Base-by-base conservation (phyloP, 1,140 invertebrate species). In the Cyrtorhinus lividipennis region DNA sequence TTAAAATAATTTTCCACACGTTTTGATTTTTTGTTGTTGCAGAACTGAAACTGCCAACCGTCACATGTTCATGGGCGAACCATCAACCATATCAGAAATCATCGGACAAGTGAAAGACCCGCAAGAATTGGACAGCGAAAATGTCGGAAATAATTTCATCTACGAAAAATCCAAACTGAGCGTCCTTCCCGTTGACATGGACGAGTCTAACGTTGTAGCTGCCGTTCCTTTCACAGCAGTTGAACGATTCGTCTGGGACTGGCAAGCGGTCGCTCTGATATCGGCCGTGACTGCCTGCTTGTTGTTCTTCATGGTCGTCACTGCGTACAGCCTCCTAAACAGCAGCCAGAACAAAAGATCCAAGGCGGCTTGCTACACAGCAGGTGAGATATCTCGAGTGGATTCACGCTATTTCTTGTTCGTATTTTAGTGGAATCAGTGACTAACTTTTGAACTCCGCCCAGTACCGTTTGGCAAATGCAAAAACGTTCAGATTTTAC, bases 261-360 rank as follows among this genome's bases (percentile, higher is more conserved):
- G 81, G 82, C 81, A 83, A 66, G 79, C 79, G 0, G 74, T 78
- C 2, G 78, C 79, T 1, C 68, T 83, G 64, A 76, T 79, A 2
- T 72, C 80, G 22, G 81, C 80, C 18, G 78, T 82, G 2, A 77
- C 78, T 64, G 77, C 81, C 44, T 83, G 81, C 70, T 75, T 83
- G 24, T 67, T 83, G 62, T 84, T 84, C 74, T 83, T 84, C 70
- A 71, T 80, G 44, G 78, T 81, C 30, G 80, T 80, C 64, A 80
- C 79, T 63, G 76, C 79, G 65, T 83, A 82, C 65, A 80, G 80
- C 23, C 72, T 83, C 56, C 74, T 83, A 65, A 81, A 83, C 64
- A 79, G 80, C 62, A 76, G 77, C 62, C 81, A 83, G 64, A 83
- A 80, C 81, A 75, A 74, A 62, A 74, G 76, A 18, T 73, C 81